A percentile compares a stretch with the other conserved stretches of the same genome.
Conservation (phyloP, 2,113 vertebrate genomes). For the Sterna hirundo region DNA sequence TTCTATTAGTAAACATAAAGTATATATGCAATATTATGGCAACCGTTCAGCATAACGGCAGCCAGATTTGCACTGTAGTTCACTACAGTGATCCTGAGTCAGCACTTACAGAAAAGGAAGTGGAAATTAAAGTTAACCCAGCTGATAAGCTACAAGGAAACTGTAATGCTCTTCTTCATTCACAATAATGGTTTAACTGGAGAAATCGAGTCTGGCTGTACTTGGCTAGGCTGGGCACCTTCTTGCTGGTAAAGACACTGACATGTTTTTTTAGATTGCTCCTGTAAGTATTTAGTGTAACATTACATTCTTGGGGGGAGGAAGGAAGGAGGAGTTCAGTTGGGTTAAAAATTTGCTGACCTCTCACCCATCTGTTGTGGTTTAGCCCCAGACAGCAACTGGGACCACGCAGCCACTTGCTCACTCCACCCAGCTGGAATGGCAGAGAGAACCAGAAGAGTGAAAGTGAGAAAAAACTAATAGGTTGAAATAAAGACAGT, state of each 20-base stretch:
- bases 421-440: neutral
- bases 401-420: neutral
- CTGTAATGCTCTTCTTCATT: neutral
- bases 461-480: neutral
- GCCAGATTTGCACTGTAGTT: neutral
- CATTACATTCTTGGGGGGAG: rapidly evolving
- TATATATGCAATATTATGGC: neutral
- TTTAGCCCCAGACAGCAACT: neutral
- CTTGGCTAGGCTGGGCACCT: neutral
- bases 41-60: neutral
- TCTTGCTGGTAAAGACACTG: neutral
- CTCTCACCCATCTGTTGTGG: neutral
- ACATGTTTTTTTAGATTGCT: neutral
- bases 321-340: neutral
- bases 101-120: neutral
- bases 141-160: neutral
- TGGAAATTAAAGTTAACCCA: neutral
- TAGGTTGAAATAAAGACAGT: neutral
- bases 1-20: neutral
- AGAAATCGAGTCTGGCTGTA: neutral
- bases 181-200: neutral
- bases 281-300: neutral
- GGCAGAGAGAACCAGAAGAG: neutral
- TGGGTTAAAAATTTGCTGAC: neutral
- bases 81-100: neutral